Base-by-base conservation (phyloP, 2,113 vertebrate genomes). In the Petaurus breviceps region DNA sequence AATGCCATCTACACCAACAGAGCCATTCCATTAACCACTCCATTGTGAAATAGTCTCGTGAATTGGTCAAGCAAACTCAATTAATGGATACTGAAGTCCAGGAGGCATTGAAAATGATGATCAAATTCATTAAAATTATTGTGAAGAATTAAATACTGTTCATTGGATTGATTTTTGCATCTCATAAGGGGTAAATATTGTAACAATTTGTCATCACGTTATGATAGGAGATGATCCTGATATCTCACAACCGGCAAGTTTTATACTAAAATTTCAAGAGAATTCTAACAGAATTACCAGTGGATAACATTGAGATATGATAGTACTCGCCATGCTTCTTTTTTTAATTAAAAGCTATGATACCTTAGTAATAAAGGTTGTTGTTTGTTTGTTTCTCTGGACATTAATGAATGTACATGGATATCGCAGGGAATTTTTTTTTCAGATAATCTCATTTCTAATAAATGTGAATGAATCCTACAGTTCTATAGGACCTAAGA, bases 21-120 rank as follows among this genome's bases (percentile, higher is more conserved):
- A 84, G n/a, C 16, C 16, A 84, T 84, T 84, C n/a, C 6, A 53
- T 95, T 51, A 95, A 92, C 51, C 43, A 55, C 49, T 92, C 46
- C 31, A 12, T 23, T 95, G 51, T 94, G 91, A 92, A 95, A 94
- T 26, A 90, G 68, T 92, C 10, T 53, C 37, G 53, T 8, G 51
- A 91, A 77, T 84, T 95, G 84, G 91, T 49, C 31, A 92, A 89
- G 84, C 53, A 54, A 55, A 84, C n/a, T 95, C 51, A 89, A 53
- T 5, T 92, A 53, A 26, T 26, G 47, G 46, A 10, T 89, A 12
- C 53, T 19, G 68, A 89, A 92, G 53, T 89, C 14, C 8, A 54
- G 68, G 84, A 25, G 47, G 49, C n/a, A 91, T 89, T 92, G 91
- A 46, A 28, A 89, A n/a, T 50, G 19, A 49, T 49, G 91, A 37